These are phyloP conservation scores for Geotrypetes seraphini DNA, from an alignment of 2,797 vertebrate genomes.

Conservation along the genomic window DNA sequence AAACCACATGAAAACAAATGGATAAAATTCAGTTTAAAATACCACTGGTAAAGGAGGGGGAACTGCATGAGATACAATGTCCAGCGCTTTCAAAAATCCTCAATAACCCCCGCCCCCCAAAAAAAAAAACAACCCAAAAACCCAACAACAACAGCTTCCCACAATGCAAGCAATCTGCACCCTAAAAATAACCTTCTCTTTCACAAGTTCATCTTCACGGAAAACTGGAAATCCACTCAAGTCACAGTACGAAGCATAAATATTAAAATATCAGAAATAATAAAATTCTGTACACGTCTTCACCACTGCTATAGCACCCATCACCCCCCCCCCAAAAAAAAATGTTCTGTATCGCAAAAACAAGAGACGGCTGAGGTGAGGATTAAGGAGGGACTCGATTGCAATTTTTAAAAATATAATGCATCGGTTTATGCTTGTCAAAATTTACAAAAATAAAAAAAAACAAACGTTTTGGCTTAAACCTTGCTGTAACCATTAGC, in stretches of 20 bases:
- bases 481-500: too few species aligned
- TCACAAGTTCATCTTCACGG: slow-evolving; percentile 40
- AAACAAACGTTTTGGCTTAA: not conserved
- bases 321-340: slow-evolving; percentile 54
- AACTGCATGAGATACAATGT: too few species aligned
- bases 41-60: too few species aligned
- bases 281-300: slow-evolving; percentile 53
- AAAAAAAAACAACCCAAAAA: too few species aligned
- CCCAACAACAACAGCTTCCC: too few species aligned
- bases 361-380: slow-evolving; percentile 32
- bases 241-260: slow-evolving; percentile 60
- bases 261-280: slow-evolving; percentile 58
- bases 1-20: too few species aligned
- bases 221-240: slow-evolving; percentile 54
- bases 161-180: slow-evolving; percentile 31
- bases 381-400: slow-evolving; percentile 33
- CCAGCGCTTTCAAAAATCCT: too few species aligned
- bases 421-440: slow-evolving; percentile 43
- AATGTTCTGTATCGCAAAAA: slow-evolving; percentile 39
- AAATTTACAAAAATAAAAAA: too few species aligned
- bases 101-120: too few species aligned
- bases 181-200: slow-evolving; percentile 40
- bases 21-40: too few species aligned
- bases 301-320: slow-evolving; percentile 64
- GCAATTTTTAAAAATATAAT: slow-evolving; percentile 55